Evolutionary conservation across 1,140 invertebrate genomes (phyloP).

Genomic region (Hesperophylax magnus): DNA sequence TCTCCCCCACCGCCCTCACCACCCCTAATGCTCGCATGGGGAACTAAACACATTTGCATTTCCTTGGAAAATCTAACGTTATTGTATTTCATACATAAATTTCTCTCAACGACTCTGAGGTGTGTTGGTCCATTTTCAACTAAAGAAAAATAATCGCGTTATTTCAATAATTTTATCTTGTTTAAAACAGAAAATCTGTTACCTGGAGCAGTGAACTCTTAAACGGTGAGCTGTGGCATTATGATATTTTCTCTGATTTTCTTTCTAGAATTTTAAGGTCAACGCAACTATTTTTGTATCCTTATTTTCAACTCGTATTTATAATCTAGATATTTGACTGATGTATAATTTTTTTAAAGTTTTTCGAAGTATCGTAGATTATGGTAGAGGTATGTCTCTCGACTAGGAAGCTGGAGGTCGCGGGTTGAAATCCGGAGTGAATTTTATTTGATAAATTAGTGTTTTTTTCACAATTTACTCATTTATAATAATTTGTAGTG

Average conservation of each 20-base stretch:
- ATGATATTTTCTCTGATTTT: background rate
- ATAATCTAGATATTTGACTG: too few species aligned
- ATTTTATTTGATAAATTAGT: too few species aligned
- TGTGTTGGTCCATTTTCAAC: background rate
- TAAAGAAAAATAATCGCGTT: too few species aligned
- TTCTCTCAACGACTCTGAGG: background rate
- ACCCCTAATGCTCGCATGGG: background rate
- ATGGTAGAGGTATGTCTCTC: too few species aligned
- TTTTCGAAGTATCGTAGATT: too few species aligned
- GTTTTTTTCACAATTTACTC: too few species aligned
- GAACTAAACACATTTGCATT: conserved; percentile 22
- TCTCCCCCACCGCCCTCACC: background rate
- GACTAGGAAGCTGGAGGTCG: too few species aligned
- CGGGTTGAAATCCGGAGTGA: too few species aligned
- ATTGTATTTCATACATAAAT: background rate
- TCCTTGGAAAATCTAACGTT: conserved; percentile 19
- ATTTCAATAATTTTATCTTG: background rate
- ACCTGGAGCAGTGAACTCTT: background rate
- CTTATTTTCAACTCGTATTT: too few species aligned
- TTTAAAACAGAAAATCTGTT: background rate
- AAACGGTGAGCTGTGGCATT: background rate
- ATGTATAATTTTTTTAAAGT: too few species aligned
- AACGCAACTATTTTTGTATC: too few species aligned
- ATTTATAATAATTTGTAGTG: too few species aligned
- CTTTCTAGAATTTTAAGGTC: background rate